Evolutionary conservation across 1,140 invertebrate genomes (phyloP), one percentile per base, ranked within the genome.

Genomic region (Nasonia giraulti): DNA sequence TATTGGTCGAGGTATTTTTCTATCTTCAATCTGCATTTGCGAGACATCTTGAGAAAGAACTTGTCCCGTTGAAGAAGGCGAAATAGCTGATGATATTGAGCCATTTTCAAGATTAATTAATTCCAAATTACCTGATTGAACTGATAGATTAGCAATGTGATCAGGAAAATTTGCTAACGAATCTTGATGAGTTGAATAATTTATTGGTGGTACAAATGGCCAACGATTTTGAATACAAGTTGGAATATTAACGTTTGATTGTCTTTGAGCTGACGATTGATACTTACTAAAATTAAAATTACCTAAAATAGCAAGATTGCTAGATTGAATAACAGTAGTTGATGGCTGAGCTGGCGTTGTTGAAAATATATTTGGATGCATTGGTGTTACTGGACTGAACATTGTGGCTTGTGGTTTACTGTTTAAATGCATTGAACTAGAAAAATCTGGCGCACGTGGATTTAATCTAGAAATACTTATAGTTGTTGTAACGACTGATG

Each of bases 371-470:
- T 92, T 91, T 23, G 90, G 89, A 88, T 93, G 92, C 69, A 91
- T 87, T 17, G 89, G 88, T n/a, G 88, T 87, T 5, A 86, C 89
- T 44, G 90, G 74, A 82, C 90, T 93, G 81, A 90, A 93, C 92
- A 93, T 94, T 7, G 94, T 91, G 82, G 92, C 91, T 86, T 92
- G 92, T 1, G 89, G 90, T 85, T 91, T 93, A 88, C 90, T 93
- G 27, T 90, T 92, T 71, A 93, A 90, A 85, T 94, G 94, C 8
- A 94, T 82, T 14, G 93, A 93, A 77, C 93, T 94, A 0, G 95
- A 95, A 90, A 98, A 98, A 92, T 98, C 97, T 2, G 97, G 97
- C 27, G 97, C 97, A 89, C 97, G 95, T 1, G 97, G 97, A 93
- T 98, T 98, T 77, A 98, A 94, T 77, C 97, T 94, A 55, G 97